Base-by-base conservation (phyloP, 2,113 vertebrate species). In the Eidolon helvum region DNA sequence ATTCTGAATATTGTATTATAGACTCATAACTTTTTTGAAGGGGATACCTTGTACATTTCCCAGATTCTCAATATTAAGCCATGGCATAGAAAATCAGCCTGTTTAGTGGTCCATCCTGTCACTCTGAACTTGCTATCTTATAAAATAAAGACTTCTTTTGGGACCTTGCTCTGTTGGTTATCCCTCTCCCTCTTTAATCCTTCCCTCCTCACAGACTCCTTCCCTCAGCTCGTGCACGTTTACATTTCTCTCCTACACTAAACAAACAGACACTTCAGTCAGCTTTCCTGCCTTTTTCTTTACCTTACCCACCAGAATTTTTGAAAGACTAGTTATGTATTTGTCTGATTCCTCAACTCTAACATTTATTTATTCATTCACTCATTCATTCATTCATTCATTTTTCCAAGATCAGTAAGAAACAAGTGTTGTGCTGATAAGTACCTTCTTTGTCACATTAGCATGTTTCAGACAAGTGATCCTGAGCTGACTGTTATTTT, bases 341-440 rank as follows among this genome's bases (percentile, higher is more conserved):
- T 88, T 72, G 24, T 75, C 21, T 78, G 8, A 50, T 93, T 97
- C 45, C 10, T 92, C 59, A 97, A 28, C 10, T 83, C 18, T 50
- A n/a, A 53, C 38, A 53, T 79, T 71, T 14, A 33, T 75, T 61
- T 12, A 22, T 66, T 72, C 38, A n/a, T 33, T 80, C 24, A 59
- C 1, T 83, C 24, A 45, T 71, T 66, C 45, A 50, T 75, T 89
- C 59, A 48, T 48, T 74, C 95, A 28, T 12, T 16, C 19, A 33
- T 35, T 88, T 94, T 96, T 33, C 75, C 28, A 79, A 61, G 38
- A 55, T 83, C 33, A 53, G 19, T 96, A 83, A 95, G 61, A 96
- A 97, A 71, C 66, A 84, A 7, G 50, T 89, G 10, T 33, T 89
- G 63, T 89, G 28, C 55, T 78, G 33, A 22, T 72, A 95, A 77